Evolutionary conservation across 2,113 vertebrate species (phyloP).

Genomic region (Macquaria australasica): DNA sequence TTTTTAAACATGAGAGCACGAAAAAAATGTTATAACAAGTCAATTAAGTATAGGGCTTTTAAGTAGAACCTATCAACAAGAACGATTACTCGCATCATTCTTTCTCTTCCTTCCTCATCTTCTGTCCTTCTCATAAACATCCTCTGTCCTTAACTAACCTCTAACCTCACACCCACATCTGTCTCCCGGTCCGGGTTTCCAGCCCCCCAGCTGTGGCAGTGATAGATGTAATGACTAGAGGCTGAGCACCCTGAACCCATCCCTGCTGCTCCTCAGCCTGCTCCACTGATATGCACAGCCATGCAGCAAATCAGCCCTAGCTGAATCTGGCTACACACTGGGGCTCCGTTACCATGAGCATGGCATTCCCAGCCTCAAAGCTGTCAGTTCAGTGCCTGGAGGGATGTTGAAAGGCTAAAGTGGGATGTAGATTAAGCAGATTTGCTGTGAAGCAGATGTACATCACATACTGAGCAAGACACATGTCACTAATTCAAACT

Average conservation of each 20-base stretch:
- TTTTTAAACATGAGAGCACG: background rate
- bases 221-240: conserved; percentile 69
- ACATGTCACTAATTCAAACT: conserved; percentile 61
- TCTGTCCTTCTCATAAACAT: conserved; percentile 23
- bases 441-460: conserved; percentile 68
- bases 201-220: conserved; percentile 57
- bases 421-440: conserved; percentile 66
- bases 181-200: conserved; percentile 23
- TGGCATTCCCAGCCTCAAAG: conserved; percentile 40
- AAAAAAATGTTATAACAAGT: background rate
- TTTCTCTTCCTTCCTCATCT: conserved; percentile 16
- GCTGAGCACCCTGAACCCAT: conserved; percentile 65
- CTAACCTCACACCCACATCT: conserved; percentile 37
- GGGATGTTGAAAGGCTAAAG: conserved; percentile 48
- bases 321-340: conserved; percentile 62
- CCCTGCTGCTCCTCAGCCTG: conserved; percentile 73
- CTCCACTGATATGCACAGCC: conserved; percentile 68
- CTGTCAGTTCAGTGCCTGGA: conserved; percentile 47
- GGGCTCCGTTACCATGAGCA: conserved; percentile 48
- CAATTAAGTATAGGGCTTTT: background rate
- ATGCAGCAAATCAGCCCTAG: conserved; percentile 70
- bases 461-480: conserved; percentile 57
- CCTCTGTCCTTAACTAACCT: conserved; percentile 43
- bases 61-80: background rate
- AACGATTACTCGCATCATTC: background rate